Base-by-base conservation (phyloP, 2,888 invertebrate species). In the Phasia obesa region DNA sequence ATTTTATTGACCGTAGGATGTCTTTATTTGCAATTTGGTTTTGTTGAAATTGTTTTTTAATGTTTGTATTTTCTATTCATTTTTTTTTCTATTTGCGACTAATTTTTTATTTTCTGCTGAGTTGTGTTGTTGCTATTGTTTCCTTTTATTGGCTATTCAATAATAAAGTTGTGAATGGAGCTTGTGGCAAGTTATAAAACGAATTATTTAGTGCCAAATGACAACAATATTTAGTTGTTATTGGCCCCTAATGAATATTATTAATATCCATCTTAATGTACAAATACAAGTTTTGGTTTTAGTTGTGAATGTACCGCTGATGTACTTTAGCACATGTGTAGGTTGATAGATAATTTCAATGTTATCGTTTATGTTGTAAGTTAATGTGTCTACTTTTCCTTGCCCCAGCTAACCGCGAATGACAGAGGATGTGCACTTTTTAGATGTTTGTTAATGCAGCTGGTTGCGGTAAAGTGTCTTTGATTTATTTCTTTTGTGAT, bases 191-290 rank as follows among this genome's bases (percentile, higher is more conserved):
- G 55, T 64, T 71, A 57, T 71, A 49, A 64, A 64, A 64, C 55
- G 71, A 71, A 78, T 75, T 69, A 70, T 74, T 77, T 82, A 64
- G 77, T 78, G 82, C 38, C 74, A 75, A 74, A 65, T 75, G 70
- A 78, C 78, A 78, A 71, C 53, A 71, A 70, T 74, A 53, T 78
- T 74, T 71, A 65, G 64, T 75, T 75, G 70, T 69, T 71, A 75
- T 83, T 71, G 64, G 57, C 59, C 59, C 35, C 38, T 75, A 78
- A 78, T 82, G 74, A 59, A 78, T 49, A 75, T 53, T 65, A 79
- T 65, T 51, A 73, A 67, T 71, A 78, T 38, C 60, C 53, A 35
- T 62, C 60, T 38, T 60, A 60, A 42, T 73, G 44, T 67, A 11
- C 35, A 35, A 11, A 49, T 44, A 49, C 35, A 74, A 69, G 62